Evolutionary conservation across 2,113 vertebrate species (phyloP), one percentile per base, ranked within the genome.

Genomic region (Gobius niger): DNA sequence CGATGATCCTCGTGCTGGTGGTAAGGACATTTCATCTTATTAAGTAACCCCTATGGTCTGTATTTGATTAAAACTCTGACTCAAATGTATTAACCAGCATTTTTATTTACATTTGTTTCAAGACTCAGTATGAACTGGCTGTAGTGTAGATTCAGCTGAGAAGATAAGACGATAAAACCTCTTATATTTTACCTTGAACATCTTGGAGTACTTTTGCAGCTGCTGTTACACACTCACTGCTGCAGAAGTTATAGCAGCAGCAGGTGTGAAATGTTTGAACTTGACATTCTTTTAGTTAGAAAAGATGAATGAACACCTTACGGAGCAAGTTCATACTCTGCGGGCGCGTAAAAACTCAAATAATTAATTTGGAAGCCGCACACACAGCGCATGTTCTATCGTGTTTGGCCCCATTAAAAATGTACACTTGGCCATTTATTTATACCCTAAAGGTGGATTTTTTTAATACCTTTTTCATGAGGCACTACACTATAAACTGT

Each of bases 1-100:
- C 98, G 59, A 98, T 99, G 94, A 99, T 99, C 66, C 91, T 99
- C 18, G 98, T 99, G 78, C 89, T 99, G 19, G 92, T 99, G 97
- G 97, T 99, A 88, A 95, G 95, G 63, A n/a, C 19, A 24, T 24
- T 24, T 16, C 10, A 52, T 52, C 7, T 13, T 12, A 24, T 40
- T 24, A 14, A 2, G 24, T 12, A 40, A 57, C 40, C 24, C 24
- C 24, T 24, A 57, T 14, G 24, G 54, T 40, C 44, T 34, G 2
- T 34, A 34, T 34, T 34, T 34, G 24, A 34, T 34, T 34, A 34
- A 24, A 24, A 24, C 24, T 24, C 24, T 24, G 24, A 24, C 24
- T 13, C 19, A 34, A 56, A 56, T 24, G 11, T 34, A 24, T 24
- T 24, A 24, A 24, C 24, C 24, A 24, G 24, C 24, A 24, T 24